phyloP scores from a whole-genome alignment of 37 sponge, comb jelly and placozoan species.

The Aphrocallistes beatrix region DNA sequence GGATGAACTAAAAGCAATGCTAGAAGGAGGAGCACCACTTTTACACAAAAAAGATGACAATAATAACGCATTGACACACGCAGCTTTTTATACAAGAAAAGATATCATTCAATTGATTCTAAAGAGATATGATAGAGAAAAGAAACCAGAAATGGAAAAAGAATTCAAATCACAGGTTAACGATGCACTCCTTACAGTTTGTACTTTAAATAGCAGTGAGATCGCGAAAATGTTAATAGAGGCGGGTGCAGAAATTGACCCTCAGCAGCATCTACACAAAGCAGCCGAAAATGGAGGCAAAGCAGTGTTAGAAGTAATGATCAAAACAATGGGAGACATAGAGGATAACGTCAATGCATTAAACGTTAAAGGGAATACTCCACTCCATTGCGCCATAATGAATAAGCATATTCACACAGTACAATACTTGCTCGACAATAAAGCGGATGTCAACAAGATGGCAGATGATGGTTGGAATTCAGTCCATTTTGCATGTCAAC shows the following conservation, averaged over 20 bases:
- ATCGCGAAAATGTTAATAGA: neutral
- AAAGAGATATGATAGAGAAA: neutral
- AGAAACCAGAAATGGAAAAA: neutral
- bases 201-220: neutral
- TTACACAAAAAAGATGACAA: neutral
- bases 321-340: neutral
- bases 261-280: neutral
- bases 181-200: neutral
- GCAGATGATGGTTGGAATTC: neutral
- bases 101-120: neutral
- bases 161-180: neutral
- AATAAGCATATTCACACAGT: neutral
- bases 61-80: neutral
- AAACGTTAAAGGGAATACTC: neutral
- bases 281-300: neutral
- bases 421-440: neutral
- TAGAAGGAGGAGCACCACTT: neutral
- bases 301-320: neutral
- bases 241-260: neutral
- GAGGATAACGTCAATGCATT: neutral
- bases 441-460: neutral
- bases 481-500: neutral
- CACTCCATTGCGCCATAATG: neutral
- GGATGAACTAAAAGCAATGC: neutral
- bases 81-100: neutral